Evolutionary conservation across 2,888 invertebrate species (phyloP).

Genomic region (Sphaerophoria rueppellii): DNA sequence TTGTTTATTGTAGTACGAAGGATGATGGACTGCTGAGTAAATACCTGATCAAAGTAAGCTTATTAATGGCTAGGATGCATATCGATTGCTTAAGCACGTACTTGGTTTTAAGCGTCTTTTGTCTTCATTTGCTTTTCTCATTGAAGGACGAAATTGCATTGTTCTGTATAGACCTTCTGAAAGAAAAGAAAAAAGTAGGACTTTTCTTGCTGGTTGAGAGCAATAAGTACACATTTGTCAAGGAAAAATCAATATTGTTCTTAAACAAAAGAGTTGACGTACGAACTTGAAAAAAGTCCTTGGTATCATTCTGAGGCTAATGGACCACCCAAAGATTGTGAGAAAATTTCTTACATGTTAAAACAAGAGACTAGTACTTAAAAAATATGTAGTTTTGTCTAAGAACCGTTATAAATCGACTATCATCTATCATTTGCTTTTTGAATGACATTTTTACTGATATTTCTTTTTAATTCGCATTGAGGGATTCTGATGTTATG

Average conservation of each 20-base stretch:
- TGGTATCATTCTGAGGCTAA: not conserved
- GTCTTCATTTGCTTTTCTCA: not conserved
- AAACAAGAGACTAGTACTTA: too few species aligned
- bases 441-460: too few species aligned
- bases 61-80: not conserved
- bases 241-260: not conserved
- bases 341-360: too few species aligned
- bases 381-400: too few species aligned
- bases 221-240: not conserved
- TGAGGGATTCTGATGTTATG: too few species aligned
- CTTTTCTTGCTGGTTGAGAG: not conserved
- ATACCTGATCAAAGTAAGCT: slow-evolving; percentile 10
- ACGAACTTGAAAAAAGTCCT: slow-evolving; percentile 18
- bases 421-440: too few species aligned
- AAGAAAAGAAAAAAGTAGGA: not conserved
- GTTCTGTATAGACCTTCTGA: not conserved
- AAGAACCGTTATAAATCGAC: too few species aligned
- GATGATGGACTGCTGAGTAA: not conserved
- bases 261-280: slow-evolving; percentile 23
- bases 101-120: not conserved
- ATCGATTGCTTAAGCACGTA: slow-evolving; percentile 8
- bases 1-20: not conserved
- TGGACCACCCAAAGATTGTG: too few species aligned
- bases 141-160: not conserved
- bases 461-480: too few species aligned